Evolutionary conservation across 2,888 invertebrate genomes (phyloP).

Genomic region (Acanthopleura granulata): DNA sequence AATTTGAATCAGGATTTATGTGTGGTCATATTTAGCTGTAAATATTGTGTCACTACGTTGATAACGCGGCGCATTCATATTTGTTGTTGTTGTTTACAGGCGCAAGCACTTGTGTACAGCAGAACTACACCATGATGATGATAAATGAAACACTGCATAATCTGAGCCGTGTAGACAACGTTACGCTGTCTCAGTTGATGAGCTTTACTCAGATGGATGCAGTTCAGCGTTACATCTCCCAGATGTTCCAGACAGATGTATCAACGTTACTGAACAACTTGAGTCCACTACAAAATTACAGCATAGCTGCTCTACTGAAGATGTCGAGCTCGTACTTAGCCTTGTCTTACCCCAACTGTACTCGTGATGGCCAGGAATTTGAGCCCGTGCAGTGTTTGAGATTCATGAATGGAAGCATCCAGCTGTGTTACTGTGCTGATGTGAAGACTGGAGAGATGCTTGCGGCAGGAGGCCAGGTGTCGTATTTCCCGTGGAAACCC

Average conservation of each 20-base stretch:
- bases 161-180: neutral
- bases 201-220: neutral
- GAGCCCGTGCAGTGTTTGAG: neutral
- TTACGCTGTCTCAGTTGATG: neutral
- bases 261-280: neutral
- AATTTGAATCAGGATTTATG: too few species aligned
- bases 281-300: neutral
- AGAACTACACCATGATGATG: neutral
- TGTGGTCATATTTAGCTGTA: too few species aligned
- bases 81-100: neutral
- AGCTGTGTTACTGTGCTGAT: neutral
- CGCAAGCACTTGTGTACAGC: neutral
- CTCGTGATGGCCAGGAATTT: neutral
- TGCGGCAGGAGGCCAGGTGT: too few species aligned
- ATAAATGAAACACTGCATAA: neutral
- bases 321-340: neutral
- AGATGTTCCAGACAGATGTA: neutral
- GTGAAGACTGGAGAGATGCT: neutral
- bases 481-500: too few species aligned
- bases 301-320: neutral
- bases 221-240: neutral
- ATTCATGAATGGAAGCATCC: neutral
- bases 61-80: too few species aligned
- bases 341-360: conserved; percentile 1
- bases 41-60: too few species aligned